Evolutionary conservation across 1,140 invertebrate genomes (phyloP).

Genomic region (Galendromus occidentalis): DNA sequence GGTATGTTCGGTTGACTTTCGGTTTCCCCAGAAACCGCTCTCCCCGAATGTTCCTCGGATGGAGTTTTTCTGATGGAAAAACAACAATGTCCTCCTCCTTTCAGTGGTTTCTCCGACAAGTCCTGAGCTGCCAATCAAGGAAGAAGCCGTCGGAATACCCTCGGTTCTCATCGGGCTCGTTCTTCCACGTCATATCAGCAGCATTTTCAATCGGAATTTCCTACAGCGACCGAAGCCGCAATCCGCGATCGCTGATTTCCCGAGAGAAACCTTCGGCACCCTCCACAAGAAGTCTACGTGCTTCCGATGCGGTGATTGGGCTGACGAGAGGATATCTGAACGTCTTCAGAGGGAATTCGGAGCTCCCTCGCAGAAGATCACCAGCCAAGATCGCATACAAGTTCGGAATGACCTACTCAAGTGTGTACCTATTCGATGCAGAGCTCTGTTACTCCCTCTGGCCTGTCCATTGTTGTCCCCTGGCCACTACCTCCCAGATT

Average conservation of each 20-base stretch:
- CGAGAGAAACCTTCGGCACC: neutral
- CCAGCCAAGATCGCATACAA: neutral
- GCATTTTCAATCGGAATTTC: conserved; percentile 3
- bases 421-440: too few species aligned
- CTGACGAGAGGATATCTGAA: neutral
- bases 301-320: neutral
- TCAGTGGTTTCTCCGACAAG: neutral
- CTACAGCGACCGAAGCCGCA: neutral
- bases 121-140: neutral
- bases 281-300: neutral
- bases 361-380: neutral
- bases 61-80: neutral
- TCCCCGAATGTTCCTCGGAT: neutral
- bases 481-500: too few species aligned
- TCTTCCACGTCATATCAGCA: neutral
- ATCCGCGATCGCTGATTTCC: neutral
- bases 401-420: conserved; percentile 27
- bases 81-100: neutral
- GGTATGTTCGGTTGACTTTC: neutral
- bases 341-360: neutral
- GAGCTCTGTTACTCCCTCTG: neutral
- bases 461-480: neutral
- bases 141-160: neutral
- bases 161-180: conserved; percentile 3
- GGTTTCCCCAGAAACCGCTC: neutral